These are phyloP conservation scores for Saguinus imperator DNA, from an alignment of 2,113 vertebrate species.

Conservation along the genomic window DNA sequence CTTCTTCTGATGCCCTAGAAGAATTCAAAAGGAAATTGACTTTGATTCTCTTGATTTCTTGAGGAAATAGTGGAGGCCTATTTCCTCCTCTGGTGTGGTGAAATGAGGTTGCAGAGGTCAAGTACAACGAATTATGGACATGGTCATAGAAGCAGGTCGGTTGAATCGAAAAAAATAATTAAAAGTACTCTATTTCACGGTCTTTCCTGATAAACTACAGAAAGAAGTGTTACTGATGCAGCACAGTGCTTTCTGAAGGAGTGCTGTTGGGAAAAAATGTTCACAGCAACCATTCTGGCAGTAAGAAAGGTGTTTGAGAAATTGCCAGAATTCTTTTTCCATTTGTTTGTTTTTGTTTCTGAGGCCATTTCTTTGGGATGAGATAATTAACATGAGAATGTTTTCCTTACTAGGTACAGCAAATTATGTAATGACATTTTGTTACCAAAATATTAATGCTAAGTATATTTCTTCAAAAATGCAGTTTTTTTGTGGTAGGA, in stretches of 20 bases:
- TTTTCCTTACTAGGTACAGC: not conserved
- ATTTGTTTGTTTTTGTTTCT: not conserved
- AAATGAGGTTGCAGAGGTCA: conserved; percentile 70
- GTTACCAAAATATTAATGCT: not conserved
- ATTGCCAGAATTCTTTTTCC: not conserved
- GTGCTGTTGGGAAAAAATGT: not conserved
- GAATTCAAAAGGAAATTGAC: conserved; percentile 63
- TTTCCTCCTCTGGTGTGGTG: conserved; percentile 19
- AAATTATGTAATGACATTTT: not conserved
- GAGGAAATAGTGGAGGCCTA: conserved; percentile 31
- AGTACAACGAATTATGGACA: conserved; percentile 55
- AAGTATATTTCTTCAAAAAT: not conserved
- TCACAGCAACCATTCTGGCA: not conserved
- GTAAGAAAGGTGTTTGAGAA: not conserved
- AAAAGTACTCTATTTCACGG: not conserved
- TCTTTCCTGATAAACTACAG: conserved; percentile 48
- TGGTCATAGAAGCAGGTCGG: conserved; percentile 11
- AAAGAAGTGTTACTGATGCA: not conserved
- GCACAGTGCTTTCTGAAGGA: not conserved
- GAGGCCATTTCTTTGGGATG: not conserved
- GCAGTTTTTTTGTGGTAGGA: not conserved
- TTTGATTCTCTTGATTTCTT: conserved; percentile 74
- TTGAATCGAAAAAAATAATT: not conserved
- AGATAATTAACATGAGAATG: not conserved
- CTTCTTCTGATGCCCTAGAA: conserved; percentile 43